Evolutionary conservation across 1,140 invertebrate species (phyloP), one percentile per base, ranked within the genome.

Genomic region (Sminthurinus signatus): DNA sequence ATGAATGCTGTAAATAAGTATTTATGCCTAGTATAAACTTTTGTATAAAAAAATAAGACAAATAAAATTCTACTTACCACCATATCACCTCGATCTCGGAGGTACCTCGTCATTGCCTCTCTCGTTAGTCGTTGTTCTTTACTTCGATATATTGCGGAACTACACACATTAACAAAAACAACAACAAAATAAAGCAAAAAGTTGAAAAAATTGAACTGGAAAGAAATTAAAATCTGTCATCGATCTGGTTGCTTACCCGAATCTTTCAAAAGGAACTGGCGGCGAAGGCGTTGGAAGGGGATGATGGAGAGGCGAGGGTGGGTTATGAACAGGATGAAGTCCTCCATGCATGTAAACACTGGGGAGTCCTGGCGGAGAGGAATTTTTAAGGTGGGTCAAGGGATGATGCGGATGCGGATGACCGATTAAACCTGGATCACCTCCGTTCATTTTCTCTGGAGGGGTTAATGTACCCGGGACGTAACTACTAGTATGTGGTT

Each of bases 71-170:
- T n/a, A n/a, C n/a, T n/a, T n/a, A n/a, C n/a, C 2, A 95, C 87
- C 87, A 97, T 94, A 76, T 98, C 95, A 68, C 89, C 91, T 71
- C 92, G 83, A 72, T 97, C 93, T 29, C 91, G 83, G 57, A 98
- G 82, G 76, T 98, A 98, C 44, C 90, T 85, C 75, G 94, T 89
- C 96, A 98, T 98, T 15, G 93, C 92, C 72, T 97, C 94, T 46
- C 93, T 83, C 14, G 89, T 93, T 32, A 95, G 80, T 61, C 89
- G 82, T 70, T 90, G 88, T 69, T 92, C 90, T 74, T 92, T 90
- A 19, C 83, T 82, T 32, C 86, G 82, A 75, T 85, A 86, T 51
- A 85, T 81, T 62, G 83, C 81, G 32, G 83, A 81, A 65, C 81
- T 81, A 61, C 36, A 3, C 14, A 3, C 36, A 32, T 12, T 36